Percentiles rank a stretch among this genome's conserved stretches.
These are phyloP conservation scores for Vultur gryphus DNA, from an alignment of 2,797 vertebrate genomes.

Conservation along the genomic window DNA sequence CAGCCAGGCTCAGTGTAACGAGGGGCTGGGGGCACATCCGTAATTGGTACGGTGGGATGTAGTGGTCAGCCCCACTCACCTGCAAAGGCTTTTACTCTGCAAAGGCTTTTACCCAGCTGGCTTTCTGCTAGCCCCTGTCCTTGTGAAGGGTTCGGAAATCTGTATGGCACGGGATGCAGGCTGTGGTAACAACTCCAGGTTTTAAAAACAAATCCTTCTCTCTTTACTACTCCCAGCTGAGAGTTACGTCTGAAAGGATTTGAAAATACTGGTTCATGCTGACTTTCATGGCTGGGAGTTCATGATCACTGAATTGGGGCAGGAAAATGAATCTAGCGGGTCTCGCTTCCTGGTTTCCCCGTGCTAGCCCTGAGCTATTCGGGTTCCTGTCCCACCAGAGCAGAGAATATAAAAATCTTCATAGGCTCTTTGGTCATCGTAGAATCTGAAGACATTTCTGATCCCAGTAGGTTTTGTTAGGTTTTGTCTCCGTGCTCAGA, in stretches of 20 bases:
- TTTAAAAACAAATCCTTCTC: neutral
- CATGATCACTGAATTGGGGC: neutral
- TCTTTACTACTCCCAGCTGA: neutral
- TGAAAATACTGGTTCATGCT: neutral
- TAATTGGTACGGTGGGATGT: neutral
- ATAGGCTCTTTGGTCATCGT: neutral
- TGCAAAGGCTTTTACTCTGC: neutral
- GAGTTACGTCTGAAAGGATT: neutral
- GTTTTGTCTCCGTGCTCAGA: neutral
- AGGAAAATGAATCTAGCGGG: neutral
- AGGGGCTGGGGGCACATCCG: neutral
- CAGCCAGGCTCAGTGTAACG: neutral
- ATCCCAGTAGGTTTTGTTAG: neutral
- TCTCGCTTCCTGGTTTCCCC: neutral
- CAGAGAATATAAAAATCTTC: neutral
- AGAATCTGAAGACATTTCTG: neutral
- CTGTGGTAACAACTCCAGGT: neutral
- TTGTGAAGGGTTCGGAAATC: neutral
- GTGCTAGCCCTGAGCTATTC: neutral
- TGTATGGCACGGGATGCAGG: neutral
- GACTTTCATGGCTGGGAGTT: neutral
- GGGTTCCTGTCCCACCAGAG: neutral
- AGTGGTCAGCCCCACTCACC: neutral
- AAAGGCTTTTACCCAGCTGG: neutral
- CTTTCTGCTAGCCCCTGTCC: neutral